Evolutionary conservation across 2,797 vertebrate genomes (phyloP), one percentile per base, ranked within the genome.

Genomic region (Gadopsis marmoratus): DNA sequence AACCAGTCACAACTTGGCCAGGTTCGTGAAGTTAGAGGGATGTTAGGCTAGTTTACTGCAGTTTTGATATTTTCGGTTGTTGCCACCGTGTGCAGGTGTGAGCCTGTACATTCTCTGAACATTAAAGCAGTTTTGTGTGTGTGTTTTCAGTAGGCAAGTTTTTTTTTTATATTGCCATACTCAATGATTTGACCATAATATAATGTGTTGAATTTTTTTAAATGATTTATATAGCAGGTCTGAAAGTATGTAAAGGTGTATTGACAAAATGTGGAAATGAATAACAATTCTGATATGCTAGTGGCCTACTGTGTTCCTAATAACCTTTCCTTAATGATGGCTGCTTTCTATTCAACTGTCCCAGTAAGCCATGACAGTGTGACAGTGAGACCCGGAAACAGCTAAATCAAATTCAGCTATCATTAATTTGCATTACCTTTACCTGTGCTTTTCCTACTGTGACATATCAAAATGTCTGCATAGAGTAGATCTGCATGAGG

Each of bases 391-490:
- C 14, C 10, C 70, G 61, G 8, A 26, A 48, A n/a, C 33, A 5
- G 17, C 12, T 23, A 39, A 48, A 63, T 62, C 7, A 1, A 73
- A 76, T 72, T 48, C 33, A 64, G 33, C 7, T 21, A 14, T 29
- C 3, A 5, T 68, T 45, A 0, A 67, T 26, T 61, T 48, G 14
- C 19, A 67, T 72, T 68, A 43, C 43, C 56, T 43, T 31, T 59
- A 50, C 51, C 51, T 69, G 14, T 56, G 26, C 33, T 43, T 64
- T 41, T 37, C 37, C 31, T 29, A 3, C 41, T 54, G 51, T 60
- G 60, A 53, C 53, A 31, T 19, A 47, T 71, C 67, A 55, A 43
- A 72, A 43, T 55, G 19, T 31, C 47, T 26, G n/a, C 4, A 21
- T 35, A 19, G 7, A 55, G n/a, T 48, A 14, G 26, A 51, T 70